Evolutionary conservation across 2,888 invertebrate genomes (phyloP).

Genomic region (Neoitamus cyanurus): DNA sequence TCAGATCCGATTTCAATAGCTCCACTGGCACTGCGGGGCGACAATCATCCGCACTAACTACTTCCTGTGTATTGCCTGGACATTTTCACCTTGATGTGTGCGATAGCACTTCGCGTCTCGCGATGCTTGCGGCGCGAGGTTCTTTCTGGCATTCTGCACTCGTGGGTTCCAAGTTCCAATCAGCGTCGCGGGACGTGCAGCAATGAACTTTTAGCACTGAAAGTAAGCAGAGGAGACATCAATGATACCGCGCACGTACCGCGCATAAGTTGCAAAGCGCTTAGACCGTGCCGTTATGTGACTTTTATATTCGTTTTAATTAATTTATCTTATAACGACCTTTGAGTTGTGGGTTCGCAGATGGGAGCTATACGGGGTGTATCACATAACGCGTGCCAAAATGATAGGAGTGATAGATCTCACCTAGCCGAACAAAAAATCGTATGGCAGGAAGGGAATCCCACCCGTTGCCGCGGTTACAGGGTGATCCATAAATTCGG

Average conservation of each 20-base stretch:
- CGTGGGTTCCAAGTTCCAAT: not conserved
- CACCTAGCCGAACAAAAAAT: too few species aligned
- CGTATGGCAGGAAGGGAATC: too few species aligned
- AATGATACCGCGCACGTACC: slow-evolving; percentile 5
- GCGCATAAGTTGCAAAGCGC: not conserved
- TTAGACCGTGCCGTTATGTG: not conserved
- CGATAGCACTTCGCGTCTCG: not conserved
- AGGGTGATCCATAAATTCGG: too few species aligned
- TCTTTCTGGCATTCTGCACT: not conserved
- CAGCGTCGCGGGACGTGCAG: slow-evolving; percentile 4
- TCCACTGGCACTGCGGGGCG: not conserved
- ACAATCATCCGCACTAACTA: not conserved
- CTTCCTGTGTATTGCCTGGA: not conserved
- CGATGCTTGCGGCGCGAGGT: too few species aligned
- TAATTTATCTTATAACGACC: not conserved
- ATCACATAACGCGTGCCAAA: too few species aligned
- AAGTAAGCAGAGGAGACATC: not conserved
- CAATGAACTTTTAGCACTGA: slow-evolving; percentile 6
- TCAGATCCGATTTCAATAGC: slow-evolving; percentile 27
- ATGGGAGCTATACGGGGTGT: not conserved
- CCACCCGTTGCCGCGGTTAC: too few species aligned
- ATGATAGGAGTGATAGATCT: too few species aligned
- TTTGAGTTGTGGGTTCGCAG: not conserved
- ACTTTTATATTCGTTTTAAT: not conserved
- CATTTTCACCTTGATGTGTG: not conserved